Percentiles rank a stretch among this genome's conserved stretches.
These are phyloP conservation scores for Perca fluviatilis DNA, from an alignment of 2,113 vertebrate genomes.

Conservation along the genomic window DNA sequence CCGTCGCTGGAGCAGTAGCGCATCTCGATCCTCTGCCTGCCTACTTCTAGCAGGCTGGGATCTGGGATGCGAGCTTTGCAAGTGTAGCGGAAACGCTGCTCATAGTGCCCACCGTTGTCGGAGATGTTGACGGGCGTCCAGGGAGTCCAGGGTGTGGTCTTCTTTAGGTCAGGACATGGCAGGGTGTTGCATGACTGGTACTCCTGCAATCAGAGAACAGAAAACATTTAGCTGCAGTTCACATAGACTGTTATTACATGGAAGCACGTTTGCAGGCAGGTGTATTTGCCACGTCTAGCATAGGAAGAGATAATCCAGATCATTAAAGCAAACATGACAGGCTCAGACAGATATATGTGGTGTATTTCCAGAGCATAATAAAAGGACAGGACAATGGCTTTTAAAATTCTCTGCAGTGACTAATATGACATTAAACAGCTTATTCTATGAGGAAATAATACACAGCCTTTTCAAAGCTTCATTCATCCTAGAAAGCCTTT, in stretches of 20 bases:
- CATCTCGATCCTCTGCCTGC: conserved; percentile 97
- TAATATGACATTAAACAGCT: conserved; percentile 58
- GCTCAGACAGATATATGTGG: conserved; percentile 37
- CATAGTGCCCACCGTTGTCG: conserved; percentile 96
- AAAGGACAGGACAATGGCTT: conserved; percentile 60
- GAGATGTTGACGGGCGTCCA: conserved; percentile 98
- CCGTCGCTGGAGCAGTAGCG: conserved; percentile 97
- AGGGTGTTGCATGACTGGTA: conserved; percentile 95
- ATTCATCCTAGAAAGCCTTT: conserved; percentile 55
- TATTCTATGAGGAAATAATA: conserved; percentile 53
- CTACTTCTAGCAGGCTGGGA: conserved; percentile 92
- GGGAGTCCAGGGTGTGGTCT: conserved; percentile 97
- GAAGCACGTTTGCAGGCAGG: conserved; percentile 1
- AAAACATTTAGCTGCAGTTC: not conserved
- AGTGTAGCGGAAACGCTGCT: conserved; percentile 96
- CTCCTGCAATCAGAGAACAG: conserved; percentile 82
- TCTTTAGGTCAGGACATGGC: conserved; percentile 94
- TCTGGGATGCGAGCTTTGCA: conserved; percentile 95
- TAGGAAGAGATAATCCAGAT: conserved; percentile 48
- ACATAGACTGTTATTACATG: not conserved
- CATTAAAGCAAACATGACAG: conserved; percentile 34
- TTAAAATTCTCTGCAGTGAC: conserved; percentile 54
- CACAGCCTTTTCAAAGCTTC: conserved; percentile 42
- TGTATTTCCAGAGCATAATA: conserved; percentile 42
- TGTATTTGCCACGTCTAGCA: conserved; percentile 2